These are phyloP conservation scores for Hololepta plana DNA, from an alignment of 2,888 invertebrate species.

Conservation along the genomic window DNA sequence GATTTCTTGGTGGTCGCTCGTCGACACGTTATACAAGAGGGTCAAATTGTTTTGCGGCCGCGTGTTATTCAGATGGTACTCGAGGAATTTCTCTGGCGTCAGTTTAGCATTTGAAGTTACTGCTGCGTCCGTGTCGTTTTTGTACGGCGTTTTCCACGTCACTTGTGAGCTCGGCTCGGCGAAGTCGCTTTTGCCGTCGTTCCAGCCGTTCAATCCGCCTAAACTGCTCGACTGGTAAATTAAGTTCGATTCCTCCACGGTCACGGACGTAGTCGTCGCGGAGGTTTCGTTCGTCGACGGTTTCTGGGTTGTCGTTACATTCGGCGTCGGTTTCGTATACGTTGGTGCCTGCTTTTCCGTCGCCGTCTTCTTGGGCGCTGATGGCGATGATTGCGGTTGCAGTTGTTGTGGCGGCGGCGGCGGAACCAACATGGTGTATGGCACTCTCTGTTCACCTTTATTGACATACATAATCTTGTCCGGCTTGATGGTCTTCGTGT, in stretches of 20 bases:
- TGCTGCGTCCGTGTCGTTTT: no score
- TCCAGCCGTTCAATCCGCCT: constrained; percentile 24
- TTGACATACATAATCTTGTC: constrained; percentile 10
- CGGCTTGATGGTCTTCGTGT: constrained; percentile 9
- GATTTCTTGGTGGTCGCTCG: constrained; percentile 12
- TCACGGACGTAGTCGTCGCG: constrained; percentile 23
- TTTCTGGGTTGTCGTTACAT: neutral
- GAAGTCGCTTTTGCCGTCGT: constrained; percentile 13
- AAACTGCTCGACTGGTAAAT: constrained; percentile 44
- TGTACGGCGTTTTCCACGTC: constrained; percentile 21
- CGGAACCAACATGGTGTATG: constrained; percentile 50
- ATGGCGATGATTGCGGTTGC: constrained; percentile 12
- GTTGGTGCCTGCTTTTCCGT: neutral
- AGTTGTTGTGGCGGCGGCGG: constrained; percentile 35
- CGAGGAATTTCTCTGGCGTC: no score
- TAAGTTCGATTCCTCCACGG: constrained; percentile 42
- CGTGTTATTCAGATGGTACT: no score
- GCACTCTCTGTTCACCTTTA: constrained; percentile 33
- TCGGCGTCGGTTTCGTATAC: neutral
- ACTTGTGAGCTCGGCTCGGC: constrained; percentile 19
- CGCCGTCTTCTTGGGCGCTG: neutral
- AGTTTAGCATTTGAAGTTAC: no score
- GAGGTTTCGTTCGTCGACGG: neutral
- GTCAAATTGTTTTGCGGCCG: no score
- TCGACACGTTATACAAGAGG: no score